Percentiles rank a stretch among this genome's conserved stretches.
phyloP scores from a whole-genome alignment of 2,113 vertebrate genomes.

The Podarcis cretensis region DNA sequence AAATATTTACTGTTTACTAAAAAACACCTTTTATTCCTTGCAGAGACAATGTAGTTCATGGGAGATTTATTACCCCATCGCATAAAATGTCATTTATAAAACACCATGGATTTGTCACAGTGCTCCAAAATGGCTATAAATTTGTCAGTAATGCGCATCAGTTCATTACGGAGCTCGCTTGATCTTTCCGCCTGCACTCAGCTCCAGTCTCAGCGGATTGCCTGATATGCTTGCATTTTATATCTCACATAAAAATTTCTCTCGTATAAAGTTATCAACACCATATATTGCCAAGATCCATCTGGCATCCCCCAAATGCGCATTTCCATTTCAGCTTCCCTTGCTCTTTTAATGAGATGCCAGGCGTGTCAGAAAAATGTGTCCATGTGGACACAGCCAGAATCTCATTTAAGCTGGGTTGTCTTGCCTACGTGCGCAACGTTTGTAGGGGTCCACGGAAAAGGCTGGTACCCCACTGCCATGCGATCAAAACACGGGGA shows the following conservation, averaged over 20 bases:
- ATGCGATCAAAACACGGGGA: not conserved
- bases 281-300: not conserved
- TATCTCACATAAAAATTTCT: slow-evolving; percentile 21
- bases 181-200: slow-evolving; percentile 45
- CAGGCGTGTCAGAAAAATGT: not conserved
- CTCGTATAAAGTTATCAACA: slow-evolving; percentile 8
- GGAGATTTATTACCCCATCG: slow-evolving; percentile 41
- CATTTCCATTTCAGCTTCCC: not conserved
- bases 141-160: slow-evolving; percentile 13
- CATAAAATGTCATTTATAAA: slow-evolving; percentile 38
- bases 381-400: not conserved
- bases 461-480: not conserved
- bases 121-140: slow-evolving; percentile 41
- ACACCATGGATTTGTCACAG: slow-evolving; percentile 42
- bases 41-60: slow-evolving; percentile 10
- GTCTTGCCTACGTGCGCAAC: not conserved
- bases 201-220: slow-evolving; percentile 35
- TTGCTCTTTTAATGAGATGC: not conserved
- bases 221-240: slow-evolving; percentile 36
- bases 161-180: slow-evolving; percentile 41
- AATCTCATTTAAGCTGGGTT: not conserved
- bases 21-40: slow-evolving; percentile 36
- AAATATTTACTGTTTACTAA: slow-evolving; percentile 39
- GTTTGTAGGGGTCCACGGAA: not conserved
- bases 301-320: slow-evolving; percentile 22